Conservation (phyloP, 2,797 vertebrate genomes). For the Valencia hispanica region DNA sequence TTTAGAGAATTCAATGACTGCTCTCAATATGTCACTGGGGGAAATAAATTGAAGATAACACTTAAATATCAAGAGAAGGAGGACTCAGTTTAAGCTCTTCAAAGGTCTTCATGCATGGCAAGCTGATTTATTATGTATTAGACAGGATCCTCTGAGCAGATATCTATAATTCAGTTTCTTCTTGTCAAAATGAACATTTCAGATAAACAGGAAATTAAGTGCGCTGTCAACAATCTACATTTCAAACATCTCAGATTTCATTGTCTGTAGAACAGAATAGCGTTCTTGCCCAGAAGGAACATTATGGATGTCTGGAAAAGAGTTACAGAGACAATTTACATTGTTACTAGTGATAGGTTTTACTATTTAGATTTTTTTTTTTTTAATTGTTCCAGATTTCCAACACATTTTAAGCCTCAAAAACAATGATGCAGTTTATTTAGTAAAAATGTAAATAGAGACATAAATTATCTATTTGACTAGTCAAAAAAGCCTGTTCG, state of each 20-base stretch:
- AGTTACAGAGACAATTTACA: background rate
- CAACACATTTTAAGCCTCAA: background rate
- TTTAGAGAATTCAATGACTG: slow-evolving; percentile 8
- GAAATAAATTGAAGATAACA: slow-evolving; percentile 4
- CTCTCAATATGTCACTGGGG: slow-evolving; percentile 10
- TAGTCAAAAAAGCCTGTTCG: background rate
- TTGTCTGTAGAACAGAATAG: background rate
- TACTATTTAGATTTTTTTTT: no score
- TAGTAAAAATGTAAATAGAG: background rate
- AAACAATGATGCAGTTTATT: background rate
- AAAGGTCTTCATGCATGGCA: background rate
- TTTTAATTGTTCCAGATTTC: background rate
- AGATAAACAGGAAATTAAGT: background rate
- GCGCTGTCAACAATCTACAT: background rate
- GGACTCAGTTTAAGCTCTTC: background rate
- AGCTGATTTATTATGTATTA: slow-evolving; percentile 2
- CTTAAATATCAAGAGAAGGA: slow-evolving; percentile 8
- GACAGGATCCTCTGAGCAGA: slow-evolving; percentile 5
- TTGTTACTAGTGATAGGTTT: background rate
- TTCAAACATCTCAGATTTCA: background rate
- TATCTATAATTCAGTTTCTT: slow-evolving; percentile 3
- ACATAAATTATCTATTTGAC: background rate
- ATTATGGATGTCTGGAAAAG: background rate
- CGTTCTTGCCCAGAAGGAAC: background rate
- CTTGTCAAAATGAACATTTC: background rate